Evolutionary conservation across 2,888 invertebrate species (phyloP).

Genomic region (Colostygia pectinataria): DNA sequence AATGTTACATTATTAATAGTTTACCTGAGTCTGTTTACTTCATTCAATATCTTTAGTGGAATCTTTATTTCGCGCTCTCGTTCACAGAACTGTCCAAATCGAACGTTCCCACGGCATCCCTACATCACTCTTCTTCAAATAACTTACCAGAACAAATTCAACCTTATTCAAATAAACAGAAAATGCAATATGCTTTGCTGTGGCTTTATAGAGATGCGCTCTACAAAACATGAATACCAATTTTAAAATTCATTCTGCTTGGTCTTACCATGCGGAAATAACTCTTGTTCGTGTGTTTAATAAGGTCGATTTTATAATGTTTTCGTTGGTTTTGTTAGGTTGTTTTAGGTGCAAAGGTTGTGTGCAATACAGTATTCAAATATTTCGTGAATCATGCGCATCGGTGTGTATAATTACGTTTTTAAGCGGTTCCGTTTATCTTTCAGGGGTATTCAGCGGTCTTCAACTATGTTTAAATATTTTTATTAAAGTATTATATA

Average conservation of each 20-base stretch:
- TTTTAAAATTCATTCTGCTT: slow-evolving; percentile 45
- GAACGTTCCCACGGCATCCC: slow-evolving; percentile 69
- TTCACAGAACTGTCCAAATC: slow-evolving; percentile 59
- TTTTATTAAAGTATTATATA: too few relatives aligned
- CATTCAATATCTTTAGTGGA: slow-evolving; percentile 56
- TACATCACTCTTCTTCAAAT: slow-evolving; percentile 59
- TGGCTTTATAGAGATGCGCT: slow-evolving; percentile 49
- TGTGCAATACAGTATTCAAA: slow-evolving; percentile 64
- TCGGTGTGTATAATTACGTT: slow-evolving; percentile 71
- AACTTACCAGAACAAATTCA: not conserved
- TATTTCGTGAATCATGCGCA: slow-evolving; percentile 72
- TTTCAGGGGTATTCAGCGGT: slow-evolving; percentile 54
- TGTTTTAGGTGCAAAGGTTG: slow-evolving; percentile 54
- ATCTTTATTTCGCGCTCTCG: slow-evolving; percentile 61
- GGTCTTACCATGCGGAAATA: not conserved
- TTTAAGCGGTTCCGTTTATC: slow-evolving; percentile 59
- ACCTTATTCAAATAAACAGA: not conserved
- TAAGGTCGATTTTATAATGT: slow-evolving; percentile 25
- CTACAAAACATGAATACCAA: slow-evolving; percentile 51
- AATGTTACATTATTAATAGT: too few relatives aligned
- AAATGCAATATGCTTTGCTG: not conserved
- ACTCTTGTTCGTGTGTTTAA: not conserved
- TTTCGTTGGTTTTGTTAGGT: slow-evolving; percentile 36
- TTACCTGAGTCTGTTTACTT: not conserved
- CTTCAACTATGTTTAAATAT: slow-evolving; percentile 7